Base-by-base conservation (phyloP, 2,797 vertebrate genomes). In the Phataginus tricuspis region DNA sequence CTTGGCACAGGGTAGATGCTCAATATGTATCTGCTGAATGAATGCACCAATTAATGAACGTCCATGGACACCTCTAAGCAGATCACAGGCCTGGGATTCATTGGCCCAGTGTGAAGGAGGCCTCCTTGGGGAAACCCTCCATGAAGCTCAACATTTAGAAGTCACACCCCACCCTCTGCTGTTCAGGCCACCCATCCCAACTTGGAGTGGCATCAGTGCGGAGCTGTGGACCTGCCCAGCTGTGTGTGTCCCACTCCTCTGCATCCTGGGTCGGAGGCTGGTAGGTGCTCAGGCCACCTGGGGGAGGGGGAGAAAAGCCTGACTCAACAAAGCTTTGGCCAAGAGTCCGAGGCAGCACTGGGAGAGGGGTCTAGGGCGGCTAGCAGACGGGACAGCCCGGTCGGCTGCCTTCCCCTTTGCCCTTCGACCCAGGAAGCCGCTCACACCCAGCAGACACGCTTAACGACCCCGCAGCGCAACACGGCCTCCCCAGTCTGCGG, bases 381-480 rank as follows among this genome's bases (percentile, higher is more conserved):
- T 42, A 57, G 97, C 23, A 51, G 87, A 63, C 92, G 5, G 85
- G 77, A 55, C 72, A 16, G 77, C 69, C 79, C 53, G 4, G 59
- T 68, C 51, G 15, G 78, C 82, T 12, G 95, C 85, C 78, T 71
- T 74, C 55, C 78, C 82, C 80, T 90, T 75, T 85, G 95, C 95
- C 93, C 91, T 96, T 90, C 86, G 96, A 83, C 97, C 96, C 93
- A 82, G 96, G 94, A 96, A 95, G 89, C 82, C 69, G 68, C 91
- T 90, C 97, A 61, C 90, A 84, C 88, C 90, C 94, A n/a, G 66
- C 25, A 74, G 71, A 82, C 92, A 57, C 55, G 78, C 92, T 87
- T 37, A 1, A 88, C 18, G 61, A 69, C 79, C 39, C 27, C n/a
- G n/a, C 66, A 3, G 89, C 91, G 66, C 55, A 13, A 2, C 49